Evolutionary conservation across 2,113 vertebrate species (phyloP), one percentile per base, ranked within the genome.

Genomic region (Raja brachyura): DNA sequence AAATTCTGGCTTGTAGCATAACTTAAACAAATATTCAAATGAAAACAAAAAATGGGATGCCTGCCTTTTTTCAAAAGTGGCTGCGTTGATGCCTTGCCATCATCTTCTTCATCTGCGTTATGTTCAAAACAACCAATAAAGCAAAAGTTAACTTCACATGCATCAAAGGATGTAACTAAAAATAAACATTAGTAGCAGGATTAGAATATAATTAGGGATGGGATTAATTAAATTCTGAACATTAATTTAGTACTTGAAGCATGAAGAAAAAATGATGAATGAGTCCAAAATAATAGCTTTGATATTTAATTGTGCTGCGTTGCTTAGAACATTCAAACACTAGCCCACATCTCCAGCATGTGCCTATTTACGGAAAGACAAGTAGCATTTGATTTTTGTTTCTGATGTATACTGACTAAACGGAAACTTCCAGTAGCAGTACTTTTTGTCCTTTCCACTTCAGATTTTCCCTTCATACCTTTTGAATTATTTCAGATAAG

Each of bases 11-110:
- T 94, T 95, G 68, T 93, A 74, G 90, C 39, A 86, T 93, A 95
- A 94, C 10, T 93, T 93, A 95, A 86, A 94, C 22, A 95, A 96
- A 95, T 93, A 94, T 94, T 94, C 94, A 94, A 95, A 95, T 94
- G 96, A 97, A 96, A 95, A 93, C 96, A 96, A 88, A 97, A 96
- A 95, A 96, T 95, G 96, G 95, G 97, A 97, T 97, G 98, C 98
- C 98, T 99, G 98, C 98, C 98, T 99, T 99, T 99, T 98, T 97
- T 99, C 97, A 99, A 98, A 96, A 99, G 98, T 95, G 98, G 98
- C 95, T 98, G 98, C 95, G 97, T 96, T 95, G 98, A 94, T 95
- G 97, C 96, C 97, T 98, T 99, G 97, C 97, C 97, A 95, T 99
- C 98, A 68, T 99, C 98, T 77, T 99, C 98, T 94, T 99, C 98